phyloP scores from a whole-genome alignment of 2,797 vertebrate genomes.

The Sebastes jordani region DNA sequence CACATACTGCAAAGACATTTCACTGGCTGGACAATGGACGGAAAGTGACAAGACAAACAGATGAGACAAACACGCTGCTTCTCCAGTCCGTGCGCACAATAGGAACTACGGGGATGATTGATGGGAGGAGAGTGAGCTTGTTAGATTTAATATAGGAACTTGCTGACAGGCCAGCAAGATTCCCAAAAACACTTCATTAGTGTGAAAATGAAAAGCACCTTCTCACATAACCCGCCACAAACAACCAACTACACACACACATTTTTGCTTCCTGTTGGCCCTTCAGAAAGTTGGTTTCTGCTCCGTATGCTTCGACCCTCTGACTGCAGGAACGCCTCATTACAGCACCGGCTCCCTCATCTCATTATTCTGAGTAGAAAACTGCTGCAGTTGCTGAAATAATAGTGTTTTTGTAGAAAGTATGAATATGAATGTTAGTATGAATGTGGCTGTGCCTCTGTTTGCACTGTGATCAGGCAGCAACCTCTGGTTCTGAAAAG shows the following conservation, averaged over 20 bases:
- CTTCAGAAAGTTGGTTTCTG: not conserved
- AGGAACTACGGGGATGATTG: not conserved
- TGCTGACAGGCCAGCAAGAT: slow-evolving; percentile 2
- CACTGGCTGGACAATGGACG: not conserved
- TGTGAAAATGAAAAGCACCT: not conserved
- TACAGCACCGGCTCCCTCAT: not conserved
- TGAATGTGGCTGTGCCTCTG: not conserved
- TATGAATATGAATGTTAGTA: not conserved
- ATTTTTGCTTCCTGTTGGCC: not conserved
- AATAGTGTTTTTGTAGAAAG: not conserved
- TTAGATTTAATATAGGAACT: slow-evolving; percentile 15
- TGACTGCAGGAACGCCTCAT: slow-evolving; percentile 24
- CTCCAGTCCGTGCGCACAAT: not conserved
- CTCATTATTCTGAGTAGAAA: slow-evolving; percentile 24
- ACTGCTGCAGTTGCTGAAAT: slow-evolving; percentile 1
- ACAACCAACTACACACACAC: not conserved
- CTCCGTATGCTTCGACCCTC: not conserved
- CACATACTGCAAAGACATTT: not conserved
- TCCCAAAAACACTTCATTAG: slow-evolving; percentile 14
- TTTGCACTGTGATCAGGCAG: not conserved
- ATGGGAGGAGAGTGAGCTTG: not conserved
- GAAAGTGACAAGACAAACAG: not conserved
- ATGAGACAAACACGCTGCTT: not conserved
- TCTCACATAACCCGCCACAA: not conserved
- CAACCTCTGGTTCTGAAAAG: no score